Evolutionary conservation across 92 coral and sea anemone species (phyloP).

Genomic region (Chrysogorgia sp.): DNA sequence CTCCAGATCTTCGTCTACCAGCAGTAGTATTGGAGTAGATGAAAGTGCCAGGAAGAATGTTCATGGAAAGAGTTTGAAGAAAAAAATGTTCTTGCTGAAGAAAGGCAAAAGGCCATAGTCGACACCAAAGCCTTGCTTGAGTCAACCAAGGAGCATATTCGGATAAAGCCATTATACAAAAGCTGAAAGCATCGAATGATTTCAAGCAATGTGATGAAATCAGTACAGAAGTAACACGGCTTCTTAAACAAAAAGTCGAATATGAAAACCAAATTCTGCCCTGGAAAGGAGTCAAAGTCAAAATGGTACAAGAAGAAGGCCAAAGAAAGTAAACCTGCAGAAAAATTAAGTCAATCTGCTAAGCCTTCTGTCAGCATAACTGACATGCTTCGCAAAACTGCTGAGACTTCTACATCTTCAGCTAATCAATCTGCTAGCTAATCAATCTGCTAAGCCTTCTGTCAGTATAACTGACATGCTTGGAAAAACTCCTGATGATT

Average conservation of each 20-base stretch:
- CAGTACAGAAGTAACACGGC: constrained; percentile 33
- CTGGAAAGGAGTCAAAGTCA: constrained; percentile 52
- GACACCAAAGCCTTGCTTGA: constrained; percentile 24
- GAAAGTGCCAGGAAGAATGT: constrained; percentile 3
- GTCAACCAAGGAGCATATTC: constrained; percentile 36
- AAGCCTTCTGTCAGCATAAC: background rate
- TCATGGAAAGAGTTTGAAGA: background rate
- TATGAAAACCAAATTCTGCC: constrained; percentile 28
- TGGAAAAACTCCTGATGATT: too few relatives aligned
- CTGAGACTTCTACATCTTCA: background rate
- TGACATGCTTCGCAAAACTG: constrained; percentile 18
- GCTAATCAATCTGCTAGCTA: too few relatives aligned
- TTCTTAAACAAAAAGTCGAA: constrained; percentile 37
- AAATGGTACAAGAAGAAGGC: constrained; percentile 36
- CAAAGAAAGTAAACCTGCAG: background rate
- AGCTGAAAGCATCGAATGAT: background rate
- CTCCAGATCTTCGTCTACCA: constrained; percentile 14
- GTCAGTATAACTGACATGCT: too few relatives aligned
- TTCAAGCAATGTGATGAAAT: constrained; percentile 37
- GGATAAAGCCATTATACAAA: constrained; percentile 21
- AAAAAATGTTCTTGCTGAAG: constrained; percentile 30
- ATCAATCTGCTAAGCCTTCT: too few relatives aligned
- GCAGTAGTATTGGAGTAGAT: too few relatives aligned
- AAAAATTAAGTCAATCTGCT: background rate
- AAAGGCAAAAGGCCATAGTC: constrained; percentile 16